A percentile compares a stretch with the other conserved stretches of the same genome.
These are phyloP conservation scores for Rousettus leschenaultii DNA, from an alignment of 2,113 vertebrate genomes.

Conservation along the genomic window DNA sequence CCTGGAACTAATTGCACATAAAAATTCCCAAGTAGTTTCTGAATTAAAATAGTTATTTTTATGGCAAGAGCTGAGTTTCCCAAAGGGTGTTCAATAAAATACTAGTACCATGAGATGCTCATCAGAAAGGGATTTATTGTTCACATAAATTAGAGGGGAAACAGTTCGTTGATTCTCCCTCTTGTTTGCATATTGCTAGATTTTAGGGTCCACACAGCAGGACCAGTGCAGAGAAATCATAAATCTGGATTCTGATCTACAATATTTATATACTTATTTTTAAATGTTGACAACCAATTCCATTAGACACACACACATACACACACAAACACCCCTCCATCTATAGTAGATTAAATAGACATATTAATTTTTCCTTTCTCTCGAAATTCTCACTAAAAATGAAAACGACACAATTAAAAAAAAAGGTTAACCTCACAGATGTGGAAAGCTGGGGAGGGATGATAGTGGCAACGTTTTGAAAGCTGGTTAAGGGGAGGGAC, in stretches of 20 bases:
- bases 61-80: constrained; percentile 53
- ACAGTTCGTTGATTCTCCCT: not conserved
- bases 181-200: not conserved
- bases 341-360: not conserved
- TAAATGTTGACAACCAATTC: not conserved
- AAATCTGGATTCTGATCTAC: not conserved
- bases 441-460: not conserved
- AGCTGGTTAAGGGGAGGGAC: not conserved
- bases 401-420: not conserved
- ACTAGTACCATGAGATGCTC: constrained; percentile 44
- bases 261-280: not conserved
- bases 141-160: constrained; percentile 2
- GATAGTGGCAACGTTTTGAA: not conserved
- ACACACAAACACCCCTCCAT: not conserved
- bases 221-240: not conserved
- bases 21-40: constrained; percentile 65
- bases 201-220: not conserved
- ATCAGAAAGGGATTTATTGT: constrained; percentile 41
- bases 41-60: constrained; percentile 72
- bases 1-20: constrained; percentile 70
- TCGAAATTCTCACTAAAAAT: not conserved
- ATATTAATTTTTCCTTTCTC: not conserved
- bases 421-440: not conserved
- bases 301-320: not conserved
- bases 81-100: constrained; percentile 65